Percentiles rank a stretch among this genome's conserved stretches.
Conservation (phyloP, 92 coral and sea anemone species). For the Actinostola sp. region DNA sequence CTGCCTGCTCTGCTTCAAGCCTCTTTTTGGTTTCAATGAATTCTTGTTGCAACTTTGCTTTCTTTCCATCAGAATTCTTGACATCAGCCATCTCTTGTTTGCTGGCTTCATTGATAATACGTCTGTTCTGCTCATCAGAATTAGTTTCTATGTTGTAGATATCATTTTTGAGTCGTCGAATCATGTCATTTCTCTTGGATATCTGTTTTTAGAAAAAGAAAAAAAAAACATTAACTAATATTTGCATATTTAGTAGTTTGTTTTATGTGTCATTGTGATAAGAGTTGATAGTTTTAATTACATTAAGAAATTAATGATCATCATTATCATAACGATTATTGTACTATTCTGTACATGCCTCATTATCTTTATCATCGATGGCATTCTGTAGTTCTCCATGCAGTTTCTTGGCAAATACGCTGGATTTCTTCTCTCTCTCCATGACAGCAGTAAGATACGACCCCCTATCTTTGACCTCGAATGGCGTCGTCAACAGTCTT, state of each 20-base stretch:
- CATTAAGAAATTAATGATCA: background rate
- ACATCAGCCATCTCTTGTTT: constrained; percentile 87
- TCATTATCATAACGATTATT: background rate
- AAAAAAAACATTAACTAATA: background rate
- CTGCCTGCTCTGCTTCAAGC: constrained; percentile 69
- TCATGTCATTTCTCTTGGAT: constrained; percentile 90
- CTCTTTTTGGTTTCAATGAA: constrained; percentile 80
- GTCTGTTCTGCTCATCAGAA: constrained; percentile 83
- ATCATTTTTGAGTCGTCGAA: constrained; percentile 86
- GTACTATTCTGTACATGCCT: constrained; percentile 48
- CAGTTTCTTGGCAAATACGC: constrained; percentile 76
- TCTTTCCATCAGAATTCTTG: constrained; percentile 93
- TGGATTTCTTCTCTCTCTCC: constrained; percentile 85
- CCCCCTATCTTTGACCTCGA: constrained; percentile 80
- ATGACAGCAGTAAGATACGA: constrained; percentile 76
- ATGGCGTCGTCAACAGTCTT: constrained; percentile 83
- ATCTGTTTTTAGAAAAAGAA: constrained; percentile 47
- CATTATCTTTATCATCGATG: constrained; percentile 89
- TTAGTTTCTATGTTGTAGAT: constrained; percentile 78
- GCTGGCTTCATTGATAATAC: constrained; percentile 83
- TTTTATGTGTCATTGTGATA: background rate
- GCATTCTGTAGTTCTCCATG: constrained; percentile 82
- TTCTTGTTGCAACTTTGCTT: constrained; percentile 81
- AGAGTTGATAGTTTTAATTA: too few species aligned
- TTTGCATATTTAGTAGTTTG: too few species aligned